Conservation (phyloP, 2,888 invertebrate species). For the Aphelenchoides bicaudatus region DNA sequence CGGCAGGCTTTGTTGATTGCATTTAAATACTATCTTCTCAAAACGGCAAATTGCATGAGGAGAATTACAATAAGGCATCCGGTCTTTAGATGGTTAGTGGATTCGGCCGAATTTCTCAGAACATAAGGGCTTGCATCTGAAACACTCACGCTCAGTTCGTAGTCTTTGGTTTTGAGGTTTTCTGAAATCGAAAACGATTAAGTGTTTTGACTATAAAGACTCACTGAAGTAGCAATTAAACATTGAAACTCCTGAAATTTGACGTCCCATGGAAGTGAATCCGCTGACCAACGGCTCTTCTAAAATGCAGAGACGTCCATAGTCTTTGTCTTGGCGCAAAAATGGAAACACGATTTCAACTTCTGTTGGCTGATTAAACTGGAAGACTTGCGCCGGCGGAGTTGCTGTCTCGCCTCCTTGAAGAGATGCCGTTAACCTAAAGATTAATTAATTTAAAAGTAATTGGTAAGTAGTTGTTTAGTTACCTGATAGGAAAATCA, state of each 20-base stretch:
- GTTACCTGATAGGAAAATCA: conserved; percentile 43
- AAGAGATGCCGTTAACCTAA: conserved; percentile 39
- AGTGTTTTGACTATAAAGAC: conserved; percentile 6
- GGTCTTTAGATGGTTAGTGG: background rate
- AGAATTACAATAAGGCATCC: too few species aligned
- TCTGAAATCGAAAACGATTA: conserved; percentile 26
- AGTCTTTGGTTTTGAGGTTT: conserved; percentile 41
- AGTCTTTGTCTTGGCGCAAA: conserved; percentile 40
- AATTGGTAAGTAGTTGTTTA: background rate
- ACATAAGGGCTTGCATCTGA: conserved; percentile 38
- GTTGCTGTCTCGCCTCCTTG: conserved; percentile 33
- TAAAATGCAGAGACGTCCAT: conserved; percentile 45
- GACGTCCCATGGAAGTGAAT: conserved; percentile 49
- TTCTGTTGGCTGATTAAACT: conserved; percentile 28
- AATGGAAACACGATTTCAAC: conserved; percentile 41
- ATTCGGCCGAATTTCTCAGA: conserved; percentile 1
- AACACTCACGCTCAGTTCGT: conserved; percentile 38
- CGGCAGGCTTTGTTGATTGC: too few species aligned
- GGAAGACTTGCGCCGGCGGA: conserved; percentile 42
- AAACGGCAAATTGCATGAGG: too few species aligned
- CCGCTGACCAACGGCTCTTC: conserved; percentile 46
- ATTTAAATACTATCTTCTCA: too few species aligned
- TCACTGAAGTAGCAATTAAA: conserved; percentile 43
- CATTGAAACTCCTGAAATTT: conserved; percentile 35
- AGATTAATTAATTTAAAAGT: conserved; percentile 6